Base-by-base conservation (phyloP, 2,797 vertebrate species). In the Chelidonichthys spinosus region DNA sequence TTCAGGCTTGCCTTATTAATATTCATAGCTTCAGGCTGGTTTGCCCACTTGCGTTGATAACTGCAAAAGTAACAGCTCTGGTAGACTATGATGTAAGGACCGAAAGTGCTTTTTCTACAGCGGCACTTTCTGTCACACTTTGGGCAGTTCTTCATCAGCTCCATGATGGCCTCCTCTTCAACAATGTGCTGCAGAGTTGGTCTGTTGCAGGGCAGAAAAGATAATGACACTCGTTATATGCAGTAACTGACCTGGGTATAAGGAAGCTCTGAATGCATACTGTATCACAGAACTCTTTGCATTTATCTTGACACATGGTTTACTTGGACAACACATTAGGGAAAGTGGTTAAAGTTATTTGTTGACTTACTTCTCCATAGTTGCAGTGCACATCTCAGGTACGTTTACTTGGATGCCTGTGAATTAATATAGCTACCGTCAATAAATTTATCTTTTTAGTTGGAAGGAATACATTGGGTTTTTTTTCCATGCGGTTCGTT, bases 11-110 rank as follows among this genome's bases (percentile, higher is more conserved):
- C 0, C 36, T 63, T 67, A 7, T 18, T 2, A 5, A n/a, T 43
- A 53, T 43, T 74, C 0, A 47, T 36, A 9, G 75, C 78, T 49
- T 55, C 42, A 3, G 75, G 81, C 59, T 79, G 81, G 44, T 11
- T 76, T 62, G 62, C 69, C 78, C 79, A 82, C 63, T 75, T 77
- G 43, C 47, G 55, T 35, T 68, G 74, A 67, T 70, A 79, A 35
- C 71, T 55, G 52, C 76, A 79, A 62, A 59, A 85, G 55, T 77
- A 82, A 32, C 79, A 85, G 32, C 63, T 82, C 54, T 79, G 76
- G 63, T 85, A 68, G 54, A 69, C 71, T 25, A 75, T 67, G 3
- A 81, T 39, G 33, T 66, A 78, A 39, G 63, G 52, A 0, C 68
- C 54, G 0, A 2, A 36, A 0, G n/a, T 63, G 52, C 0, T 6